Percentiles rank a stretch among this genome's conserved stretches.
These are phyloP conservation scores for Rhizoglyphus robini DNA, from an alignment of 1,140 invertebrate species.

Conservation along the genomic window DNA sequence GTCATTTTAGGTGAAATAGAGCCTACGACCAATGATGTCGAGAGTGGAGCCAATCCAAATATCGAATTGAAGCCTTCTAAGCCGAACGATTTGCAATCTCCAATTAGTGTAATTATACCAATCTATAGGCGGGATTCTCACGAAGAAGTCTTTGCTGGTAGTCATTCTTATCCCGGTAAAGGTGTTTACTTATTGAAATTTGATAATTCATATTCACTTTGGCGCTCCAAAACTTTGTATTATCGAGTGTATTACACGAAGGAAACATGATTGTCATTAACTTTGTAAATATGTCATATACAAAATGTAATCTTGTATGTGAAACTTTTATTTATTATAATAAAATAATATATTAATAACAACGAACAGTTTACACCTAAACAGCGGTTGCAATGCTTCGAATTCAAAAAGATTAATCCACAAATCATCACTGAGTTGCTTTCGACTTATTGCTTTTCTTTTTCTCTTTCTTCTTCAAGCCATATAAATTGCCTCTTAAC, in stretches of 20 bases:
- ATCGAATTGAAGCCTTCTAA: background rate
- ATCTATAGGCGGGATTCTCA: conserved; percentile 91
- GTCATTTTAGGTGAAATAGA: background rate
- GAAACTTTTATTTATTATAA: conserved; percentile 11
- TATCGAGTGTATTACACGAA: conserved; percentile 92
- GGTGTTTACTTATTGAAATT: conserved; percentile 98
- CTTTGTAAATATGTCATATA: no score
- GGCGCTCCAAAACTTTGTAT: conserved; percentile 97
- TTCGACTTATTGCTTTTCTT: conserved; percentile 17
- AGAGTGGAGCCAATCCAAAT: conserved; percentile 20
- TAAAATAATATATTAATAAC: conserved; percentile 10
- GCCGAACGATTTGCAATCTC: conserved; percentile 37
- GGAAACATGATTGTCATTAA: conserved; percentile 18
- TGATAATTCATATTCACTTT: conserved; percentile 97
- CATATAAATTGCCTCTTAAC: conserved; percentile 22
- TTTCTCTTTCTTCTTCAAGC: conserved; percentile 22
- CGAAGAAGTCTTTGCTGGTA: conserved; percentile 90
- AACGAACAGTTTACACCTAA: background rate
- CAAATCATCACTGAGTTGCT: conserved; percentile 9
- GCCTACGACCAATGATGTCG: conserved; percentile 22
- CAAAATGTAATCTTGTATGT: background rate
- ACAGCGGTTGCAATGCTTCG: background rate
- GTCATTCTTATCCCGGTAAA: conserved; percentile 87
- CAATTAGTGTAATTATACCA: conserved; percentile 65
- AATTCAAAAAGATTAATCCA: background rate